Conservation (phyloP, 2,113 vertebrate genomes). For the Rhea pennata region DNA sequence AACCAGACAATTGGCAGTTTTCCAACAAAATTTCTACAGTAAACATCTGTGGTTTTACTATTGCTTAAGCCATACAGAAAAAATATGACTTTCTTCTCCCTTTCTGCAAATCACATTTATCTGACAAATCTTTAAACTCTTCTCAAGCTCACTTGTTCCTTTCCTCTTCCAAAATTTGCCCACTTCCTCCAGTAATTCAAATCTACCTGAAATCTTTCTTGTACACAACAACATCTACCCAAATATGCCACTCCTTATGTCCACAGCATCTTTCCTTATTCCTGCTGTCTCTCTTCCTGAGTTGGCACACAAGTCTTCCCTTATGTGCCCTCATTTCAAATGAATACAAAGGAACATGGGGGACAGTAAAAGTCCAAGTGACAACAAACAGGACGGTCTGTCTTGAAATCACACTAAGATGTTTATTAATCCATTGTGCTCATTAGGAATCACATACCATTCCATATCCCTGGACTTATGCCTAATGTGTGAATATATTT, state of each 20-base stretch:
- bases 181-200: background rate
- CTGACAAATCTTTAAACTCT: constrained; percentile 2
- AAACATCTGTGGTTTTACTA: background rate
- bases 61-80: background rate
- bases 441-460: background rate
- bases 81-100: background rate
- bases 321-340: background rate
- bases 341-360: background rate
- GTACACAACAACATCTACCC: background rate
- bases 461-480: background rate
- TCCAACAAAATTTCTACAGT: constrained; percentile 23
- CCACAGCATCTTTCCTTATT: background rate
- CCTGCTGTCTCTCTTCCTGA: background rate
- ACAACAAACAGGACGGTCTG: background rate
- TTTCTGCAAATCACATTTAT: background rate
- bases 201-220: background rate
- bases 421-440: background rate
- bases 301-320: background rate
- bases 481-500: background rate
- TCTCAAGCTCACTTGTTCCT: background rate
- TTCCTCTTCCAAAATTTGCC: background rate
- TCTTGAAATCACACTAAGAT: background rate
- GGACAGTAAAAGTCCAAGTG: background rate
- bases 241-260: background rate
- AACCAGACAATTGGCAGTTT: background rate